Conservation (phyloP, 2,888 invertebrate species). For the Choristoneura rosaceana region DNA sequence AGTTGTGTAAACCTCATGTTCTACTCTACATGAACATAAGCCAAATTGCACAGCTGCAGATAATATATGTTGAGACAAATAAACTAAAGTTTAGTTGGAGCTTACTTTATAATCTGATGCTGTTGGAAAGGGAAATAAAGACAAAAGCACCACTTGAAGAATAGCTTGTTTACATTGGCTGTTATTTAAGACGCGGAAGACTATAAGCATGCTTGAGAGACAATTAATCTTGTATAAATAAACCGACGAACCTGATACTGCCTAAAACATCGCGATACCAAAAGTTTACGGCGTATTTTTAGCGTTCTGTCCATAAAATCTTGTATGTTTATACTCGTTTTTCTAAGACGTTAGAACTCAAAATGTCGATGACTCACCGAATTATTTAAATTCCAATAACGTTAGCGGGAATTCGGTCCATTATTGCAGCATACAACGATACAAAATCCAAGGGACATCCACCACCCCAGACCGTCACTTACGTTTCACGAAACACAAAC, state of each 20-base stretch:
- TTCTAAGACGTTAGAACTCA: constrained; percentile 55
- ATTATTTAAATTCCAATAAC: constrained; percentile 83
- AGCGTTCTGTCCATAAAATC: constrained; percentile 49
- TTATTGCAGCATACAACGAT: constrained; percentile 74
- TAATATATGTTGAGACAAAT: background rate
- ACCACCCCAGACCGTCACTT: constrained; percentile 67
- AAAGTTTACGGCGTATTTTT: constrained; percentile 54
- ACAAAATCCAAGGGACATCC: constrained; percentile 76
- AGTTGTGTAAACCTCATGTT: background rate
- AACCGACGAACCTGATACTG: constrained; percentile 53
- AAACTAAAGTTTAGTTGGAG: background rate
- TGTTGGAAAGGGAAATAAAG: background rate
- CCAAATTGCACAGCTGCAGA: background rate
- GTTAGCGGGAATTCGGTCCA: constrained; percentile 78
- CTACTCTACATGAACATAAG: background rate
- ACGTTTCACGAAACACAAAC: constrained; percentile 67
- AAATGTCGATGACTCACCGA: constrained; percentile 81
- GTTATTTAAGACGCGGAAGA: constrained; percentile 51
- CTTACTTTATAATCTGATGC: background rate
- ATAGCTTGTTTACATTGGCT: constrained; percentile 35
- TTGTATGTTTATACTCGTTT: constrained; percentile 40
- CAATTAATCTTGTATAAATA: constrained; percentile 60
- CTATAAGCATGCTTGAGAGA: constrained; percentile 41
- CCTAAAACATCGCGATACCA: constrained; percentile 48
- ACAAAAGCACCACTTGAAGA: constrained; percentile 26